phyloP scores from a whole-genome alignment of 2,797 vertebrate species.

The Enteromius trimaculatus region DNA sequence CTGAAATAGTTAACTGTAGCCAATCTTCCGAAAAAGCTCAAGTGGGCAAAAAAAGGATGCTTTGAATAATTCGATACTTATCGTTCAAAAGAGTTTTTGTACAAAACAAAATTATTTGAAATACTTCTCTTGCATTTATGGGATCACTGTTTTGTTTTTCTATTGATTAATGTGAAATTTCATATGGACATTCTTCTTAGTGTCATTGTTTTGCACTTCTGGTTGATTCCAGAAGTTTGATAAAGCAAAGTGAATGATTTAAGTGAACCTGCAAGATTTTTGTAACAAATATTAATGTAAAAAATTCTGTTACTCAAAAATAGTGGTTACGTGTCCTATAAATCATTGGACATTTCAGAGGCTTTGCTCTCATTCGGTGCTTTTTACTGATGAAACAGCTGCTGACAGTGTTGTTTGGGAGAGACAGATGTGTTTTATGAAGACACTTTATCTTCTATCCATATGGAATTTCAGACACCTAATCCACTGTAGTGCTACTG shows the following conservation, averaged over 20 bases:
- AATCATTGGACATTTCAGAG: constrained; percentile 57
- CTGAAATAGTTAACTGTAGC: constrained; percentile 39
- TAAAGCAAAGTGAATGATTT: constrained; percentile 44
- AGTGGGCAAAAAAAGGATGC: constrained; percentile 58
- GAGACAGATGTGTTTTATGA: constrained; percentile 54
- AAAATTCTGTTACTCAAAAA: constrained; percentile 37
- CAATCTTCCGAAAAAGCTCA: constrained; percentile 36
- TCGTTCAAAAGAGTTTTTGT: constrained; percentile 34
- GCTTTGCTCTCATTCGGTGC: constrained; percentile 61
- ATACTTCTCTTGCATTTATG: constrained; percentile 51
- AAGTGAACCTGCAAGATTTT: constrained; percentile 44
- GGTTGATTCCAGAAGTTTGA: constrained; percentile 48
- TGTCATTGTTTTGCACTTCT: constrained; percentile 35
- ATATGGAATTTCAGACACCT: constrained; percentile 61
- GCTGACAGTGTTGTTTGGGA: constrained; percentile 57
- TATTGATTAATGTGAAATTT: constrained; percentile 54
- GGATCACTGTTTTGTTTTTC: constrained; percentile 53
- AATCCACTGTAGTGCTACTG: constrained; percentile 63
- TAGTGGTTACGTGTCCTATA: constrained; percentile 39
- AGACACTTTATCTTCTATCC: constrained; percentile 56
- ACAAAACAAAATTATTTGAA: constrained; percentile 43
- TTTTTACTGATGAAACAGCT: constrained; percentile 65
- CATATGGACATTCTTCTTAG: constrained; percentile 42
- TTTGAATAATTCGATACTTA: constrained; percentile 50
- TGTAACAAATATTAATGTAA: constrained; percentile 54